These are phyloP conservation scores for Rhegmatorhina hoffmannsi DNA, from an alignment of 2,113 vertebrate species.

Conservation along the genomic window DNA sequence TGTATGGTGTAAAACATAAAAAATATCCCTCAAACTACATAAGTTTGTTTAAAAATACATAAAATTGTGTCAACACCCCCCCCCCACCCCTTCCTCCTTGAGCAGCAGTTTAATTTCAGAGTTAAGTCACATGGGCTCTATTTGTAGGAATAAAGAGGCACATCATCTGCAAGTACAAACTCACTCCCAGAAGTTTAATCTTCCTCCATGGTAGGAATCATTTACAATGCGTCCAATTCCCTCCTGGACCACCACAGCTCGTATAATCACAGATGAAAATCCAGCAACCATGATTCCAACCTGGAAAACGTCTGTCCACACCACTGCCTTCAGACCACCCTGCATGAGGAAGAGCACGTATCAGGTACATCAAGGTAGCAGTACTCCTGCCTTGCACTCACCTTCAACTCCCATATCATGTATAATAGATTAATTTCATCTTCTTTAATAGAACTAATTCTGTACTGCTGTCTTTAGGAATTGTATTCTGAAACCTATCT, in stretches of 20 bases:
- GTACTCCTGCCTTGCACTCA: background rate
- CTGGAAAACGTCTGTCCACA: slow-evolving; percentile 94
- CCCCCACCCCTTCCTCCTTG: background rate
- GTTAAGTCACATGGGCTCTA: background rate
- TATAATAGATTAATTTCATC: fast-evolving
- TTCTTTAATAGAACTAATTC: background rate
- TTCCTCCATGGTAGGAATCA: slow-evolving; percentile 82
- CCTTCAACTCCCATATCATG: background rate
- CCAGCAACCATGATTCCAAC: slow-evolving; percentile 88
- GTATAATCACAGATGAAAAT: slow-evolving; percentile 84
- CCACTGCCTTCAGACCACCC: slow-evolving; percentile 92
- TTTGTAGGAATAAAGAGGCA: background rate
- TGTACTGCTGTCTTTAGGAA: background rate
- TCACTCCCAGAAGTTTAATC: slow-evolving; percentile 90
- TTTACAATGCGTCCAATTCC: slow-evolving; percentile 79
- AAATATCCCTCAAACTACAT: background rate
- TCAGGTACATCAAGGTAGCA: background rate
- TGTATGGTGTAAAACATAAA: background rate
- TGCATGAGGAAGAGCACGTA: slow-evolving; percentile 17
- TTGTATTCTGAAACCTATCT: background rate
- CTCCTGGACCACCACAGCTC: slow-evolving; percentile 76
- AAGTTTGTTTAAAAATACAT: background rate
- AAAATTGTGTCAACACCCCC: background rate
- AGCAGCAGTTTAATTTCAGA: background rate
- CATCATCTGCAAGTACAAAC: slow-evolving; percentile 55